Percentiles rank a stretch among this genome's conserved stretches.
phyloP scores from a whole-genome alignment of 2,888 invertebrate species.

The Agrilus cyanescens region DNA sequence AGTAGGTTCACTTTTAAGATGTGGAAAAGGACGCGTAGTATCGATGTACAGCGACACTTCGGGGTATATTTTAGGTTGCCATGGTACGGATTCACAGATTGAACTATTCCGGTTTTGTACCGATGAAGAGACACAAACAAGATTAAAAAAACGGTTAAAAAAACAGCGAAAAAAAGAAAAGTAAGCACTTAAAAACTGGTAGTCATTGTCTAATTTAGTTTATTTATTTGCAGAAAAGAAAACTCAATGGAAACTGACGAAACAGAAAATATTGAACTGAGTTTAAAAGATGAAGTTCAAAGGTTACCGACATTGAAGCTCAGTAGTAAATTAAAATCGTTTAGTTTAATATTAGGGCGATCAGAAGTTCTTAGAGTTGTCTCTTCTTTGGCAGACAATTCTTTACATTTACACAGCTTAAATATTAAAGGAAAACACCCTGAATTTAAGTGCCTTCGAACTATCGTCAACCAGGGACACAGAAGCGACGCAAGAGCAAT shows the following conservation, averaged over 20 bases:
- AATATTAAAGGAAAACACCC: slow-evolving; percentile 37
- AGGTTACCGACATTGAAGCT: slow-evolving; percentile 54
- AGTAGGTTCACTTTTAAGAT: slow-evolving; percentile 68
- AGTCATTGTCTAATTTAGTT: neutral
- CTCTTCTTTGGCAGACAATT: slow-evolving; percentile 59
- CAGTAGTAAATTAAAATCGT: slow-evolving; percentile 56
- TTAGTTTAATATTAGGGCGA: slow-evolving; percentile 57
- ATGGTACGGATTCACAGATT: slow-evolving; percentile 68
- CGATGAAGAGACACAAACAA: slow-evolving; percentile 58
- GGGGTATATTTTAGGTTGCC: slow-evolving; percentile 63
- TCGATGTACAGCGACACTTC: slow-evolving; percentile 61
- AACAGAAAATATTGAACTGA: slow-evolving; percentile 30
- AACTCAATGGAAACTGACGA: slow-evolving; percentile 19
- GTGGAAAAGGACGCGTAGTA: slow-evolving; percentile 67
- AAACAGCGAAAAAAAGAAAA: slow-evolving; percentile 54
- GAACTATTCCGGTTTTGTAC: slow-evolving; percentile 75
- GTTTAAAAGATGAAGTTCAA: slow-evolving; percentile 61
- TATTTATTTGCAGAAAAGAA: slow-evolving; percentile 18
- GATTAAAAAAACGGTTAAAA: slow-evolving; percentile 64
- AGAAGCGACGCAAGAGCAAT: slow-evolving; percentile 79
- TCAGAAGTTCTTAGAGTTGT: slow-evolving; percentile 59
- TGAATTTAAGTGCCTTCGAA: slow-evolving; percentile 49
- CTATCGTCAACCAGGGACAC: slow-evolving; percentile 68
- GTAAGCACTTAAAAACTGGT: slow-evolving; percentile 27
- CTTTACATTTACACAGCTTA: slow-evolving; percentile 56